These are phyloP conservation scores for Dinoponera quadriceps DNA, from an alignment of 1,140 invertebrate species.

Conservation along the genomic window DNA sequence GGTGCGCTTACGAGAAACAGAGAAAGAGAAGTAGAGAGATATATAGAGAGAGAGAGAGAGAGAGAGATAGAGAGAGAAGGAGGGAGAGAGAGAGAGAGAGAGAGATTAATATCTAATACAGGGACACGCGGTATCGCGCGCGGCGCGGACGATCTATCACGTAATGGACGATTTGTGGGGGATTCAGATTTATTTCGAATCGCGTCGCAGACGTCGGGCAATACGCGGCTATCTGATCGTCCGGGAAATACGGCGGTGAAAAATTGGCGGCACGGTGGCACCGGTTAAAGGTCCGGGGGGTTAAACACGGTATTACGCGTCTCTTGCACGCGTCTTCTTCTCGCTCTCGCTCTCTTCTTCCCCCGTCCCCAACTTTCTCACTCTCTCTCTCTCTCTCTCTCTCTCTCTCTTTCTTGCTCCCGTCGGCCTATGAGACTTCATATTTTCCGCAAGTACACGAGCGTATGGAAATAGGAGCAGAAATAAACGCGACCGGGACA, in stretches of 20 bases:
- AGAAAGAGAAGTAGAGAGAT: not conserved
- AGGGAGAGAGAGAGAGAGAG: not conserved
- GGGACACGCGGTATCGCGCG: not conserved
- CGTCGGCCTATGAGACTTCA: constrained; percentile 1
- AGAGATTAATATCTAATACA: constrained; percentile 12
- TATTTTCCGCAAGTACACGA: constrained; percentile 46
- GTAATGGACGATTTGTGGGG: not conserved
- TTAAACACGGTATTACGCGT: constrained; percentile 51
- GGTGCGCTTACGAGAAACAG: not conserved
- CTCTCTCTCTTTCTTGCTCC: not conserved
- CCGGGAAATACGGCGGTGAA: constrained; percentile 34
- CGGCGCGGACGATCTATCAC: not conserved
- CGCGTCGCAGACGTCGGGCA: constrained; percentile 13
- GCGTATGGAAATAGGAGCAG: constrained; percentile 45
- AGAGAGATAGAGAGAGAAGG: not conserved
- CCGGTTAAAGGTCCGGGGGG: constrained; percentile 13
- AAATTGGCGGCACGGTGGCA: constrained; percentile 22
- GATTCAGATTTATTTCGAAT: constrained; percentile 33
- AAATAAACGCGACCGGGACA: constrained; percentile 54
- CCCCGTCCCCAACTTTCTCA: not conserved
- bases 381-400: not conserved
- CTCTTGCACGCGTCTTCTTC: constrained; percentile 19
- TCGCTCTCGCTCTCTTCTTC: not conserved
- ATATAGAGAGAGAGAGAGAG: no score
- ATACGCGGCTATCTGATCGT: constrained; percentile 46